Percentiles rank a stretch among this genome's conserved stretches.
phyloP scores from a whole-genome alignment of 2,797 vertebrate species.

The Orestias chungarensis region DNA sequence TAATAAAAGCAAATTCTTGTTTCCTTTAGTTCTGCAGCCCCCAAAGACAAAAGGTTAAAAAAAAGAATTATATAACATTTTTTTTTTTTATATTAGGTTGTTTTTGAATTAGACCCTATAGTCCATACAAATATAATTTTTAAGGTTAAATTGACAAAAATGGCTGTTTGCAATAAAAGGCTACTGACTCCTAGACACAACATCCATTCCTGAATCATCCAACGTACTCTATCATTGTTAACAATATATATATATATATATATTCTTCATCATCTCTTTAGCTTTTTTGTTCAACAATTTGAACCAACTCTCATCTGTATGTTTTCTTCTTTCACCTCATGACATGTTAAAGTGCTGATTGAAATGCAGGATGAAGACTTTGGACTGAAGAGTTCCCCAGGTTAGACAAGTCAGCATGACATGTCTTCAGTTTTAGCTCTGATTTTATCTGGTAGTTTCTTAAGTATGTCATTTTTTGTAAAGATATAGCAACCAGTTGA shows the following conservation, averaged over 20 bases:
- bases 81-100: too few species aligned
- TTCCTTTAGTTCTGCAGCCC: background rate
- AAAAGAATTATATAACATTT: too few species aligned
- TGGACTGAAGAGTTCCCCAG: slow-evolving; percentile 80
- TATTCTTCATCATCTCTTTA: slow-evolving; percentile 60
- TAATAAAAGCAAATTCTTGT: background rate
- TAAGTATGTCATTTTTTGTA: slow-evolving; percentile 10
- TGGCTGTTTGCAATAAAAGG: background rate
- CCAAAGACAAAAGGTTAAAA: background rate
- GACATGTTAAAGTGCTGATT: slow-evolving; percentile 83
- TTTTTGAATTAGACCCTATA: too few species aligned
- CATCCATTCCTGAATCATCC: slow-evolving; percentile 59
- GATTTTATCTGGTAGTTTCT: slow-evolving; percentile 27
- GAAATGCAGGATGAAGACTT: slow-evolving; percentile 83
- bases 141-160: background rate
- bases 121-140: background rate
- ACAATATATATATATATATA: slow-evolving; percentile 47
- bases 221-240: slow-evolving; percentile 50
- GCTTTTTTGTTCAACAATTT: slow-evolving; percentile 62
- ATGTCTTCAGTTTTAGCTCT: slow-evolving; percentile 54
- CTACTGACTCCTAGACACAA: slow-evolving; percentile 3
- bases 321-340: slow-evolving; percentile 75
- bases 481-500: slow-evolving; percentile 4
- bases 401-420: slow-evolving; percentile 75
- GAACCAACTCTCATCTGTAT: slow-evolving; percentile 70